Conservation (phyloP, 92 coral and sea anemone genomes). For the Paramuricea clavata region DNA sequence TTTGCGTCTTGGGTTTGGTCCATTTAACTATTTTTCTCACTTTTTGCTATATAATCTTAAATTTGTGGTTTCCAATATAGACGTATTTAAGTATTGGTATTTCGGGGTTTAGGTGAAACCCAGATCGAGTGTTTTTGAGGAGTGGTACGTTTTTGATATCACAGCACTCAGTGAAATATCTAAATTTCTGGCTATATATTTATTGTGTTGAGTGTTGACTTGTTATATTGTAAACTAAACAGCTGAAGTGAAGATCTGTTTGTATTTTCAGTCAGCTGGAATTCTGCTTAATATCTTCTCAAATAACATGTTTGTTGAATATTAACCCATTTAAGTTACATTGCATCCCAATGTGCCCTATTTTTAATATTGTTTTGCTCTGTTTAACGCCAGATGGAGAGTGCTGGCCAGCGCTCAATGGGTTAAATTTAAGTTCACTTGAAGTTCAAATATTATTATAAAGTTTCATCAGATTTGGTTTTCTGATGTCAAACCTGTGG, state of each 20-base stretch:
- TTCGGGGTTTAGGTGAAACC: background rate
- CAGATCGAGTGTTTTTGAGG: background rate
- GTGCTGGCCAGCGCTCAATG: no score
- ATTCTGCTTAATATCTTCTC: no score
- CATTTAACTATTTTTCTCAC: no score
- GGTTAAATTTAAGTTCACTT: no score
- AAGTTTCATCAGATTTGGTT: no score
- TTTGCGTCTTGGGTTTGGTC: background rate
- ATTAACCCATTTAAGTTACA: no score
- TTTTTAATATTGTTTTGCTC: no score
- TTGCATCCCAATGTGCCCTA: no score
- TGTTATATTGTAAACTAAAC: conserved; percentile 2
- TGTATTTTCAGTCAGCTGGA: background rate
- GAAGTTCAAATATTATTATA: no score
- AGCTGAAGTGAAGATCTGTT: background rate
- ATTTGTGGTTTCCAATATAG: background rate
- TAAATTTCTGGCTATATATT: background rate
- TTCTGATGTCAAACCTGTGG: no score
- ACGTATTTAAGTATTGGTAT: background rate
- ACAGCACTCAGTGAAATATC: background rate
- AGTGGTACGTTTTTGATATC: background rate
- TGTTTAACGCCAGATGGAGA: no score
- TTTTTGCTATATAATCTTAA: background rate
- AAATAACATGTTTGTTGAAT: background rate
- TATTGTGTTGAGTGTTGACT: conserved; percentile 14